Conservation (phyloP, 2,113 vertebrate species). For the Heliornis fulica region DNA sequence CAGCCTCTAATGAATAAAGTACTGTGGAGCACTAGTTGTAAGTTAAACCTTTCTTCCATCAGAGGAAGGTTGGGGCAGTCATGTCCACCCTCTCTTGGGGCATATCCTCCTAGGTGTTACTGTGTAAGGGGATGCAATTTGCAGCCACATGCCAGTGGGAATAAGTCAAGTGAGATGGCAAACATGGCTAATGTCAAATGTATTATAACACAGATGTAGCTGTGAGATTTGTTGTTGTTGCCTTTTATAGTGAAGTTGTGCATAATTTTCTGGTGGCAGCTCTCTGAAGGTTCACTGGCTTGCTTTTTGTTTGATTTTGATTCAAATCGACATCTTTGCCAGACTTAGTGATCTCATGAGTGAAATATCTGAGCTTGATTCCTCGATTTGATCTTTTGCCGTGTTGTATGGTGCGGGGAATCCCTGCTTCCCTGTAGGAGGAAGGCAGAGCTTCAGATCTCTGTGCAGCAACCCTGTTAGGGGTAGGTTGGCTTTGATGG, state of each 20-base stretch:
- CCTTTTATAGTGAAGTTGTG: constrained; percentile 9
- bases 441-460: background rate
- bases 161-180: background rate
- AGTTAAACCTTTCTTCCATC: background rate
- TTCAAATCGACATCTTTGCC: constrained; percentile 55
- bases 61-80: background rate
- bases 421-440: background rate
- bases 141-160: background rate
- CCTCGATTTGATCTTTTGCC: background rate
- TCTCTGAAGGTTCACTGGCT: constrained; percentile 25
- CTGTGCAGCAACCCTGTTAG: background rate
- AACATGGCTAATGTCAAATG: background rate
- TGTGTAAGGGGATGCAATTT: background rate
- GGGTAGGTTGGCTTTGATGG: background rate
- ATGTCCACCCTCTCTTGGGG: background rate
- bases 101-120: background rate
- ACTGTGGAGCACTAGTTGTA: background rate
- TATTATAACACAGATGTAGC: background rate
- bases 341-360: constrained; percentile 14
- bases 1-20: background rate
- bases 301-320: constrained; percentile 48
- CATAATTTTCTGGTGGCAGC: constrained; percentile 14
- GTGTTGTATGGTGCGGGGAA: background rate
- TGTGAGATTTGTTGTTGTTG: background rate
- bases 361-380: background rate